Conservation (phyloP, 2,888 invertebrate species). For the Trilocha varians region DNA sequence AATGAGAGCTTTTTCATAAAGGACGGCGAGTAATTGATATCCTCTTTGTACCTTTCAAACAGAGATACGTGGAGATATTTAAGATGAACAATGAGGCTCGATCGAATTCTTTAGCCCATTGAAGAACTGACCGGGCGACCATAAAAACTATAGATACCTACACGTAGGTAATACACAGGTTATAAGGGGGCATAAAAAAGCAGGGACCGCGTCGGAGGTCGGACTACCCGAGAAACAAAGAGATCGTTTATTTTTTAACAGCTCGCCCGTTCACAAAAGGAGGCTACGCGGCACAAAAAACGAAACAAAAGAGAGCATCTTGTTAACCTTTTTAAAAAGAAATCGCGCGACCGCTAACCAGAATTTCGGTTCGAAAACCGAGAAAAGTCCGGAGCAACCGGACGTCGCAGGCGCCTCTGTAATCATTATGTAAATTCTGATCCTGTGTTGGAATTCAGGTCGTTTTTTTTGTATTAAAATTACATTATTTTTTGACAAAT, state of each 20-base stretch:
- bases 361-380: slow-evolving; percentile 70
- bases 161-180: slow-evolving; percentile 73
- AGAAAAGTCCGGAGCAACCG: slow-evolving; percentile 58
- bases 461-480: no score
- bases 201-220: slow-evolving; percentile 71
- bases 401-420: slow-evolving; percentile 61
- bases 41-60: slow-evolving; percentile 32
- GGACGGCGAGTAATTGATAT: slow-evolving; percentile 39
- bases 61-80: slow-evolving; percentile 40
- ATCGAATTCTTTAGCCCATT: slow-evolving; percentile 72
- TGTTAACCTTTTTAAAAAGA: slow-evolving; percentile 72
- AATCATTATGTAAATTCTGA: slow-evolving; percentile 66
- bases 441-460: no score
- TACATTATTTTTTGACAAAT: no score
- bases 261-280: slow-evolving; percentile 71
- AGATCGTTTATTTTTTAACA: slow-evolving; percentile 73
- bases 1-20: slow-evolving; percentile 25
- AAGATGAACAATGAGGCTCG: slow-evolving; percentile 63
- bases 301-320: slow-evolving; percentile 67
- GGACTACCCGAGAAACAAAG: slow-evolving; percentile 74
- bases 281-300: slow-evolving; percentile 68
- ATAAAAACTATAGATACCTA: slow-evolving; percentile 72
- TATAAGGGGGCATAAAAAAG: slow-evolving; percentile 72
- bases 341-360: slow-evolving; percentile 69
- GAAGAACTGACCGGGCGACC: slow-evolving; percentile 69